Base-by-base conservation (phyloP, 2,797 vertebrate genomes). In the Ambastaia sidthimunki region DNA sequence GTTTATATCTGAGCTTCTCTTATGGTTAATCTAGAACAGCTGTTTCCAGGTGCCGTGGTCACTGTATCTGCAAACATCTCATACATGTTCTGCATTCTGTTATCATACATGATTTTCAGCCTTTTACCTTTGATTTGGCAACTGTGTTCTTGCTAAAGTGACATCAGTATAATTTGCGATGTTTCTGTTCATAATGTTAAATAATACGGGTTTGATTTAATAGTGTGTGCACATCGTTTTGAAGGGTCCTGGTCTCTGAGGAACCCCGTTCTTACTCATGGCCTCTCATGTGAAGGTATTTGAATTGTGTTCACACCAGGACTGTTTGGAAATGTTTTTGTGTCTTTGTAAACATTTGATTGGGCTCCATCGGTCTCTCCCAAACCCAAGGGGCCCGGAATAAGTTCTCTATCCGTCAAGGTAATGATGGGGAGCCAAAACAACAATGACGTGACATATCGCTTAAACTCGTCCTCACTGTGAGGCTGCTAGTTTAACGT, bases 331-430 rank as follows among this genome's bases (percentile, higher is more conserved):
- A 71, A 72, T 75, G 60, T 78, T 78, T 77, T 75, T 41, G 12
- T 57, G 25, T 76, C 19, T 55, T 85, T 78, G 60, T 69, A 78
- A 81, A 79, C 76, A 83, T 78, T 71, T 72, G 25, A 69, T 47
- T 48, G 73, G 63, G 13, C 37, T 79, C 25, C 7, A 34, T 41
- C 13, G 52, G 66, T 21, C 70, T 81, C 63, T 83, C 82, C 74
- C 82, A 54, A 60, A 66, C 78, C 18, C 50, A 2, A 47, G 65
- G 59, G 76, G 41, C 54, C 57, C 23, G 23, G 21, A 71, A 34
- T 59, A 34, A 37, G 23, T 65, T 66, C 54, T 12, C 52, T 76
- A 81, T 69, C 60, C 70, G 31, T 77, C 50, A 72, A 65, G 73
- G 23, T 80, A 82, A 82, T 82, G 54, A 54, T 21, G 73, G 50